phyloP scores from a whole-genome alignment of 64 coral and sea anemone genomes.

The Catalaphyllia jardinei region DNA sequence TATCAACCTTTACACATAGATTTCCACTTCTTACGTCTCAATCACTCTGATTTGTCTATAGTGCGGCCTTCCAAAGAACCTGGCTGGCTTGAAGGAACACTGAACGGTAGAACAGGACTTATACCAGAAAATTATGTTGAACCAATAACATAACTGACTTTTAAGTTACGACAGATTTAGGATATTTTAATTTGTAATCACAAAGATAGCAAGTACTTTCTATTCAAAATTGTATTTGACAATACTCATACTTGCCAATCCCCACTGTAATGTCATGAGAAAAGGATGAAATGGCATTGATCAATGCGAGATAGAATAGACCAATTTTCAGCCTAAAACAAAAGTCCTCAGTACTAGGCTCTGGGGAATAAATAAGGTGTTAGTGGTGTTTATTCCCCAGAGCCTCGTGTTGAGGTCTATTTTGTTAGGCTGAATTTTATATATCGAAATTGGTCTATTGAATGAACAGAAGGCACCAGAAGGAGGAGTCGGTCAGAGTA shows the following conservation, averaged over 20 bases:
- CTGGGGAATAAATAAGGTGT: too few species aligned
- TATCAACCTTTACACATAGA: neutral
- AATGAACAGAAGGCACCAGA: neutral
- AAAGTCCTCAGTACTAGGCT: too few species aligned
- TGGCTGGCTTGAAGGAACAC: constrained; percentile 96
- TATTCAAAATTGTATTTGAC: neutral
- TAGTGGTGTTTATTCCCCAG: too few species aligned
- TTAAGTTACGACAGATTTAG: constrained; percentile 25
- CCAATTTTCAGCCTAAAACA: too few species aligned
- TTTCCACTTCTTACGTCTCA: neutral
- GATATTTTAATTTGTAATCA: constrained; percentile 44
- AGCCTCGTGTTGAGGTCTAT: too few species aligned
- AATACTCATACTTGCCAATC: neutral
- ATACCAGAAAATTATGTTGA: constrained; percentile 95
- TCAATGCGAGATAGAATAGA: neutral
- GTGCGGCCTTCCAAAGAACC: constrained; percentile 98
- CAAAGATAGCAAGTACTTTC: constrained; percentile 14
- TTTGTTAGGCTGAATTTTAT: too few species aligned
- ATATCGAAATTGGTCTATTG: too few species aligned
- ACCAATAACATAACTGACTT: constrained; percentile 49
- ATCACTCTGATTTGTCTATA: constrained; percentile 15
- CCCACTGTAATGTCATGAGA: neutral
- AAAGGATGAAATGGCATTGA: neutral
- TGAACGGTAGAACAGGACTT: constrained; percentile 93
- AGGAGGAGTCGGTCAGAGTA: neutral